phyloP scores from a whole-genome alignment of 2,113 vertebrate genomes.

The Acrocephalus arundinaceus region DNA sequence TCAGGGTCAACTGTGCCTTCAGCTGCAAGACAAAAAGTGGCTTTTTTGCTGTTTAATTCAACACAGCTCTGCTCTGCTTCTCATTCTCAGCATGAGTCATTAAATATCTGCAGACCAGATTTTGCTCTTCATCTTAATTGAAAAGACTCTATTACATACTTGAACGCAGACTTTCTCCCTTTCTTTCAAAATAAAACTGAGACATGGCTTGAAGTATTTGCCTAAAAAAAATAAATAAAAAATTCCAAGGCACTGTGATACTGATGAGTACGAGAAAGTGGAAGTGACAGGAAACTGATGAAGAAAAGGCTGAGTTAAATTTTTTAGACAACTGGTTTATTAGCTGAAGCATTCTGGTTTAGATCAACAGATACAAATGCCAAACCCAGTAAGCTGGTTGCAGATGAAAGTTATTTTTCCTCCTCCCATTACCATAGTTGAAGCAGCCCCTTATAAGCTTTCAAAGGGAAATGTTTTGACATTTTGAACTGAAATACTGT shows the following conservation, averaged over 20 bases:
- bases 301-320: neutral
- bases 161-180: neutral
- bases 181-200: conserved; percentile 9
- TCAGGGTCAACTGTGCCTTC: neutral
- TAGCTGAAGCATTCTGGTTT: conserved; percentile 9
- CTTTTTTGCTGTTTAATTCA: neutral
- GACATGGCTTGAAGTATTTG: neutral
- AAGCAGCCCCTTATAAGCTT: neutral
- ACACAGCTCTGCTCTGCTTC: neutral
- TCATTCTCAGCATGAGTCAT: conserved; percentile 13
- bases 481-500: neutral
- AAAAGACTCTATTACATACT: conserved; percentile 14
- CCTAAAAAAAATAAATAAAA: neutral
- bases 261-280: conserved; percentile 14
- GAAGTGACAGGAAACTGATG: conserved; percentile 24
- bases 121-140: conserved; percentile 8
- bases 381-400: neutral
- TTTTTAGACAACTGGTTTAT: conserved; percentile 27
- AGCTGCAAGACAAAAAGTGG: neutral
- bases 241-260: fast-evolving
- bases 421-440: neutral
- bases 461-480: neutral
- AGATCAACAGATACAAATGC: conserved; percentile 2
- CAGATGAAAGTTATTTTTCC: neutral
- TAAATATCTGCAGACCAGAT: conserved; percentile 27